Conservation (phyloP, 2,888 invertebrate species). For the Sarcophaga carnaria region DNA sequence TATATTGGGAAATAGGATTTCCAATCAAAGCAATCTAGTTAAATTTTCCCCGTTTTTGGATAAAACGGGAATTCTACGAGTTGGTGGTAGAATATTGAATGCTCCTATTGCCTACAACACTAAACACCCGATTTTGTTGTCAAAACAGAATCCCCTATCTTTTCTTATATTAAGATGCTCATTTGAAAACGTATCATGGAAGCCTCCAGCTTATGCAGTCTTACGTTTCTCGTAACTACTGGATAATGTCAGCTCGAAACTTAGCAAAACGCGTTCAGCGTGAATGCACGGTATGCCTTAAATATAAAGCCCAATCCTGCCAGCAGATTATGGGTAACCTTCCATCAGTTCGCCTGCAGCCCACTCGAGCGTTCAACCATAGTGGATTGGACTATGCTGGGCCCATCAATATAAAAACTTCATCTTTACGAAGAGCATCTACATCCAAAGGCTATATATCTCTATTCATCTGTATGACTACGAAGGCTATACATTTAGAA, state of each 20-base stretch:
- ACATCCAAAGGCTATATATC: slow-evolving; percentile 35
- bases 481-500: slow-evolving; percentile 46
- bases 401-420: slow-evolving; percentile 50
- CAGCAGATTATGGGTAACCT: slow-evolving; percentile 61
- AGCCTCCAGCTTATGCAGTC: slow-evolving; percentile 57
- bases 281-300: not conserved
- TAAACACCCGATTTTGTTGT: slow-evolving; percentile 34
- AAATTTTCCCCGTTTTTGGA: slow-evolving; percentile 24
- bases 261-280: slow-evolving; percentile 15
- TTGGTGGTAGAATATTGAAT: slow-evolving; percentile 3
- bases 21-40: slow-evolving; percentile 15
- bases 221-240: slow-evolving; percentile 49
- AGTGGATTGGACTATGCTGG: slow-evolving; percentile 57
- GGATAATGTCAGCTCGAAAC: slow-evolving; percentile 46
- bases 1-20: not conserved
- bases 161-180: slow-evolving; percentile 49
- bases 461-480: slow-evolving; percentile 49
- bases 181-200: slow-evolving; percentile 54
- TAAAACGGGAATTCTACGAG: slow-evolving; percentile 15
- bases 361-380: slow-evolving; percentile 32
- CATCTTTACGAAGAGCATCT: slow-evolving; percentile 3
- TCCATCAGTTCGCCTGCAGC: slow-evolving; percentile 38
- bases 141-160: slow-evolving; percentile 51
- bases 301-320: slow-evolving; percentile 15
- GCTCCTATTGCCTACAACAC: not conserved